Base-by-base conservation (phyloP, 2,797 vertebrate genomes). In the Periophthalmus magnuspinnatus region DNA sequence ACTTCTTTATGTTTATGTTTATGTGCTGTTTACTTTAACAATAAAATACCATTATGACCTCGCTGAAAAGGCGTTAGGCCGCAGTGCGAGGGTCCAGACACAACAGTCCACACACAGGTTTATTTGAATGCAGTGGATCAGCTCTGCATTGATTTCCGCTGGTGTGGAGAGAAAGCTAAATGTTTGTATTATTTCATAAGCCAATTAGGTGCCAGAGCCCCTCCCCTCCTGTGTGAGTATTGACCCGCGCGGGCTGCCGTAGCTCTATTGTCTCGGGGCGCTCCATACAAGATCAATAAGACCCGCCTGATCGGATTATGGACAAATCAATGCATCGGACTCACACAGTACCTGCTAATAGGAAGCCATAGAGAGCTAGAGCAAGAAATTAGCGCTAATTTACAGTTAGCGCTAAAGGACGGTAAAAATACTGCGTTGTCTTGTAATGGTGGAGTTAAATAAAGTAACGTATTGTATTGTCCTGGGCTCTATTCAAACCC, bases 151-250 rank as follows among this genome's bases (percentile, higher is more conserved):
- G 96, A 98, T 96, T 93, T 92, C 92, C 88, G 88, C 90, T 89
- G 94, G 89, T 85, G 82, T 70, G 90, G 41, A 4, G 92, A 90
- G 92, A 95, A 96, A 96, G 93, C 91, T 96, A 96, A 98, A 97
- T 96, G 94, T 97, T 98, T 98, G 94, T 94, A 94, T 97, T 96
- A 95, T 97, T 96, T 95, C 69, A 91, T 92, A 92, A 97, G 94
- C 95, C 96, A 95, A 98, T 97, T 97, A 96, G 93, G 94, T 95
- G 94, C 93, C 94, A 94, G 93, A 96, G 92, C 93, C 93, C 95
- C 91, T 92, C 92, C 93, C 93, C 92, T 22, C 88, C 91, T 84
- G 86, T 91, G 93, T 92, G 94, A 94, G 94, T 95, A 95, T 94
- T 93, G 93, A 90, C 94, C 94, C 87, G 71, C 14, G 1, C 82